Conservation (phyloP, 1,140 invertebrate species). For the Eumaeus atala region DNA sequence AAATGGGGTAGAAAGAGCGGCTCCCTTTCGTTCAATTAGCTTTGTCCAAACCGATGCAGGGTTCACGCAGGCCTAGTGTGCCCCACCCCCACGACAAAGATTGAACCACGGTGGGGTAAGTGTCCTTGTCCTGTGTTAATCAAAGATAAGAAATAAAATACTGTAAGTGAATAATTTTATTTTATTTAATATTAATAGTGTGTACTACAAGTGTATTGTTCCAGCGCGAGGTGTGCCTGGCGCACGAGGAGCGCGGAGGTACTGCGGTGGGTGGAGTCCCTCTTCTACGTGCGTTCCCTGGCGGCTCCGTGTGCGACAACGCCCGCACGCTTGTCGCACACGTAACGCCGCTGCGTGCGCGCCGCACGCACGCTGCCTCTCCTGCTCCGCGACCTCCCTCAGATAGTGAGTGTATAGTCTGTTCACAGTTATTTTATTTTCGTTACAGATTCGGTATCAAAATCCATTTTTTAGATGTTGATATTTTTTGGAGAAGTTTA, state of each 20-base stretch:
- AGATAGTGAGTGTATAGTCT: conserved; percentile 20
- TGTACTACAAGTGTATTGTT: background rate
- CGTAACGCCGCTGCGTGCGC: conserved; percentile 55
- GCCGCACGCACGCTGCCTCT: conserved; percentile 28
- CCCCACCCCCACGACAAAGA: no score
- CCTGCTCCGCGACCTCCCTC: conserved; percentile 18
- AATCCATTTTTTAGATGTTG: no score
- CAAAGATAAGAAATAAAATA: no score
- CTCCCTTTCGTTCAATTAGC: no score
- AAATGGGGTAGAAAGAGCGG: no score
- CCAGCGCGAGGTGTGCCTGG: conserved; percentile 31
- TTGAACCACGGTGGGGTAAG: no score
- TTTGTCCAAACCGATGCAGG: no score
- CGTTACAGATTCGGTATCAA: no score
- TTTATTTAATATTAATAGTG: background rate
- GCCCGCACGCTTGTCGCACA: conserved; percentile 81
- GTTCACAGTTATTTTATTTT: no score
- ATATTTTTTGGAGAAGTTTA: no score
- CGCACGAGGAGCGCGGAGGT: conserved; percentile 20
- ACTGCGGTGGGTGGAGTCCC: conserved; percentile 40
- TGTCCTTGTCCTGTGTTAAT: no score
- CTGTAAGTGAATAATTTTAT: background rate
- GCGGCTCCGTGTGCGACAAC: conserved; percentile 86
- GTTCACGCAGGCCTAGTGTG: no score
- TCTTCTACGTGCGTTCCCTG: conserved; percentile 76